Percentiles rank a stretch among this genome's conserved stretches.
Conservation (phyloP, 2,888 invertebrate genomes). For the Cephus spinipes region DNA sequence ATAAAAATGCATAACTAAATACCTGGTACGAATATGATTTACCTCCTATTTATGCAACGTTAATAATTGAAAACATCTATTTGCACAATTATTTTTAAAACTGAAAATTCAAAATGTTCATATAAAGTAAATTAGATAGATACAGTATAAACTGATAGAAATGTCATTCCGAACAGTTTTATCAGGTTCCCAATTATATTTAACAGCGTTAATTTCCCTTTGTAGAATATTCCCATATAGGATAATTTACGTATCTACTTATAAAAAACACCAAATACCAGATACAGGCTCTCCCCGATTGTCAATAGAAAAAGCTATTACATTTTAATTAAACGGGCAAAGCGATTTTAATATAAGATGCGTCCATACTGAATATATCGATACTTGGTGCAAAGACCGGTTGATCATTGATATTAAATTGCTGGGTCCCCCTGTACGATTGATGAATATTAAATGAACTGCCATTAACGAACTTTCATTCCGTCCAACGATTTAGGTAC, state of each 20-base stretch:
- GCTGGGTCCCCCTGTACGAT: constrained; percentile 32
- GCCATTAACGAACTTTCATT: constrained; percentile 16
- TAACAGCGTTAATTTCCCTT: background rate
- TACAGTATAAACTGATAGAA: background rate
- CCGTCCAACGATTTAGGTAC: background rate
- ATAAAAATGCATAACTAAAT: background rate
- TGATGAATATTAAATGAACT: constrained; percentile 36
- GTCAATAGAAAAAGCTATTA: background rate
- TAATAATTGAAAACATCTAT: background rate
- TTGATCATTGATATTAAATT: constrained; percentile 38
- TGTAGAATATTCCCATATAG: background rate
- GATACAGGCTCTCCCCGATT: background rate
- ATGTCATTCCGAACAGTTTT: background rate
- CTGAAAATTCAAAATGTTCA: background rate
- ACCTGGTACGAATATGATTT: background rate
- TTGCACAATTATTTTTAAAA: background rate
- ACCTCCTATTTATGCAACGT: background rate
- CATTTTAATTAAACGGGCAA: background rate
- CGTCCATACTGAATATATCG: background rate
- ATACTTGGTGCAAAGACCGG: constrained; percentile 23
- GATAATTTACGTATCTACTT: background rate
- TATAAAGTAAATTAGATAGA: background rate
- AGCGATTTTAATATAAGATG: background rate
- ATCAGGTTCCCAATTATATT: background rate
- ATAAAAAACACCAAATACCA: background rate